Base-by-base conservation (phyloP, 2,113 vertebrate genomes). In the Amazona vittata region DNA sequence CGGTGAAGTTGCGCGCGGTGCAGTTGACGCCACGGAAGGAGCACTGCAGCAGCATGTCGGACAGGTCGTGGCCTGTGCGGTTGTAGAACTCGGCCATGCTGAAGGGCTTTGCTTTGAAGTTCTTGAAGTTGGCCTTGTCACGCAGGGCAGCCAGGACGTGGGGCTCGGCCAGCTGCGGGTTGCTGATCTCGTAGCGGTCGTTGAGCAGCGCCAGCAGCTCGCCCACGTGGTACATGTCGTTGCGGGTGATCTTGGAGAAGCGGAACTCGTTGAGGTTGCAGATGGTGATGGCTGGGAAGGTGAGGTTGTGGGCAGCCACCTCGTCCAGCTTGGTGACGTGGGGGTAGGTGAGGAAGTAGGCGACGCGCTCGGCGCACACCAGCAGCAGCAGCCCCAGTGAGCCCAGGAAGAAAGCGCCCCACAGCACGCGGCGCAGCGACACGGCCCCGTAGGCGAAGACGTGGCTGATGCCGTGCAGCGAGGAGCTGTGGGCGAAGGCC, bases 251-350 rank as follows among this genome's bases (percentile, higher is more conserved):
- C 96, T 97, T 98, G 93, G 98, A 98, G 98, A 99, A 99, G 89
- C 99, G 98, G 93, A 99, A 99, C 96, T 98, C 98, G 25, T 99
- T 99, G 95, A 99, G 98, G 97, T 99, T 99, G 96, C 99, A 99
- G 97, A 99, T 98, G 93, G 99, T 99, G 86, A 99, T 94, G 15
- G 99, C 97, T 6, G 99, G 99, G 96, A 99, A 99, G 83, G 99
- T 99, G 90, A 99, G 98, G 98, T 98, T 99, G 26, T 97, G 97
- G 8, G 98, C 98, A 98, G 99, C 97, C 98, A 99, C 98, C 98
- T 99, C 99, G 37, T 99, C 99, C 83, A 99, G 99, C 96, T 99
- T 99, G 97, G 99, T 99, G 97, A 99, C 98, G 29, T 99, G 99
- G 7, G 99, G 99, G 97, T 99, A 99, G 98, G 98, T 98, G 91